Conservation (phyloP, 2,113 vertebrate genomes). For the Corvus moneduloides region DNA sequence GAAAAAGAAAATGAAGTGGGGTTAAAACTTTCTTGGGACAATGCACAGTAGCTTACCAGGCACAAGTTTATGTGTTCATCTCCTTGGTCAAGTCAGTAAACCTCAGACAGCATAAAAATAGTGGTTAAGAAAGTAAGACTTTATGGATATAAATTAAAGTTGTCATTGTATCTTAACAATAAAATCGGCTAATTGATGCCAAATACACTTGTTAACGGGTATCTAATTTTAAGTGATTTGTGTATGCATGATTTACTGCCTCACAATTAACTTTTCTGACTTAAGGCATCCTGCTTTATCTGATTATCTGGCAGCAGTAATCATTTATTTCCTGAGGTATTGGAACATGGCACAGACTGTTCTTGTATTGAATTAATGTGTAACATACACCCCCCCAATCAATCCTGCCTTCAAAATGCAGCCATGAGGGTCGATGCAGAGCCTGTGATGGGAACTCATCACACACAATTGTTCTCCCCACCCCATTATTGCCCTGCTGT, state of each 20-base stretch:
- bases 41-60: not conserved
- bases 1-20: not conserved
- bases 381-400: not conserved
- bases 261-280: constrained; percentile 24
- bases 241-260: constrained; percentile 13
- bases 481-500: accelerated
- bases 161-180: not conserved
- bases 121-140: not conserved
- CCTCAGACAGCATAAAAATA: constrained; percentile 13
- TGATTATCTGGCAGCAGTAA: constrained; percentile 13
- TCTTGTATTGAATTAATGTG: not conserved
- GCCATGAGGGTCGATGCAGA: not conserved
- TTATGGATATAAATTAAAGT: constrained; percentile 5
- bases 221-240: constrained; percentile 41
- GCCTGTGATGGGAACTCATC: not conserved
- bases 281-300: constrained; percentile 22
- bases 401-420: not conserved
- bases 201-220: constrained; percentile 12
- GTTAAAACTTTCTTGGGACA: constrained; percentile 28
- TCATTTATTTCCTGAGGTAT: not conserved
- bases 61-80: constrained; percentile 30
- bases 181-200: not conserved
- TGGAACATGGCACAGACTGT: not conserved
- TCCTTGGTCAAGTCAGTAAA: constrained; percentile 36
- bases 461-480: not conserved